A percentile compares a stretch with the other conserved stretches of the same genome.
Evolutionary conservation across 2,113 vertebrate genomes (phyloP).

Genomic region (Xenopus laevis): DNA sequence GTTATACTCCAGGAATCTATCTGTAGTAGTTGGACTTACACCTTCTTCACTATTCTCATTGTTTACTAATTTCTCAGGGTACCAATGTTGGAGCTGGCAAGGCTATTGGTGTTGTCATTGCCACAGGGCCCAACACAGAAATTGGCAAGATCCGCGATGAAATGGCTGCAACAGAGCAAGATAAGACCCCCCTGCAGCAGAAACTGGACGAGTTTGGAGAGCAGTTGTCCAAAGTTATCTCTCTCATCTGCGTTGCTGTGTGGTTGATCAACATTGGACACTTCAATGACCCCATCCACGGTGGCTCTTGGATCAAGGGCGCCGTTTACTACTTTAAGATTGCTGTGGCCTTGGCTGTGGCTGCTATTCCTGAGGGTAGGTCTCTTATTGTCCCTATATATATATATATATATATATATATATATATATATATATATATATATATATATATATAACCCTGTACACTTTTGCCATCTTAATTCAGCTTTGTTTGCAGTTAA

Average conservation of each 20-base stretch:
- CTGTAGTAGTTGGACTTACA: too few species aligned
- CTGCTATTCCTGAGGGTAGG: constrained; percentile 87
- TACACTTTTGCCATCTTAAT: background rate
- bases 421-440: too few species aligned
- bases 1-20: too few species aligned
- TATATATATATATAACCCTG: too few species aligned
- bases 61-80: constrained; percentile 61
- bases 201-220: constrained; percentile 91
- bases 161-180: constrained; percentile 92
- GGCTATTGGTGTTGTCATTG: constrained; percentile 76
- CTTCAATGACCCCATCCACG: constrained; percentile 89
- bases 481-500: background rate
- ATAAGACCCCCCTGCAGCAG: constrained; percentile 88
- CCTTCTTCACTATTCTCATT: too few species aligned
- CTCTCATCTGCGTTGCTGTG: constrained; percentile 89
- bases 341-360: constrained; percentile 86
- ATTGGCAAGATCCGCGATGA: constrained; percentile 92
- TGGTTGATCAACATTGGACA: constrained; percentile 96
- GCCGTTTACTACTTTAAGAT: constrained; percentile 95
- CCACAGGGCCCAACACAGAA: constrained; percentile 80
- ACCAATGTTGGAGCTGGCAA: constrained; percentile 87
- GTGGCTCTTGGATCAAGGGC: constrained; percentile 88
- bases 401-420: too few species aligned
- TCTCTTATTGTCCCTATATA: background rate
- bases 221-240: constrained; percentile 93